A percentile compares a stretch with the other conserved stretches of the same genome.
These are phyloP conservation scores for Nipponacmea schrenckii DNA, from an alignment of 2,888 invertebrate species.

Conservation along the genomic window DNA sequence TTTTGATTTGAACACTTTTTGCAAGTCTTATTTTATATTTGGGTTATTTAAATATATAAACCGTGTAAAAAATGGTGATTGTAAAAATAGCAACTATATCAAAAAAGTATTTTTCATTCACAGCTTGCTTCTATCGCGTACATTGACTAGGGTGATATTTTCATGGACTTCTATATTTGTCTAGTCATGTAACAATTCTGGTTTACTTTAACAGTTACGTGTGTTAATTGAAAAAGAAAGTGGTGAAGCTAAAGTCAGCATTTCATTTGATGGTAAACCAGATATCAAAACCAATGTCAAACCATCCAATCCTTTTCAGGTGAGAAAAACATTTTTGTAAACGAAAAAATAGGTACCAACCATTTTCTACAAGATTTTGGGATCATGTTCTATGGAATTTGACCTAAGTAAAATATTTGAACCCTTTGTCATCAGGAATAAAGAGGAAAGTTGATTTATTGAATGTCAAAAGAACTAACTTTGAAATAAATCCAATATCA, in stretches of 20 bases:
- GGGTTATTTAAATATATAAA: too few relatives aligned
- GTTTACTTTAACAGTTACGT: conserved; percentile 37
- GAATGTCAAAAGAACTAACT: too few relatives aligned
- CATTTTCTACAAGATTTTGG: neutral
- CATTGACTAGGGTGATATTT: neutral
- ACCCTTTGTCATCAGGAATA: too few relatives aligned
- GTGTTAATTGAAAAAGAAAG: conserved; percentile 45
- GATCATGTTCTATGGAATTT: too few relatives aligned
- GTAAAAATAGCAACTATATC: neutral
- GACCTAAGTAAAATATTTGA: too few relatives aligned
- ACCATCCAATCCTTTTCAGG: conserved; percentile 58
- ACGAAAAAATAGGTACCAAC: neutral
- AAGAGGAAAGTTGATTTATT: too few relatives aligned
- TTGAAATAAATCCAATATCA: too few relatives aligned
- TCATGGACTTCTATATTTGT: neutral
- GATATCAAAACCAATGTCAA: conserved; percentile 53
- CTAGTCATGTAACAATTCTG: too few relatives aligned
- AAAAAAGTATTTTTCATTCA: neutral
- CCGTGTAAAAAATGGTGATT: neutral
- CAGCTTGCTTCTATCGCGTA: neutral
- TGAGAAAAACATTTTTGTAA: conserved; percentile 20
- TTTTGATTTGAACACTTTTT: too few relatives aligned
- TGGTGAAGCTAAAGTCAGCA: conserved; percentile 52
- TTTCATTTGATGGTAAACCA: conserved; percentile 51
- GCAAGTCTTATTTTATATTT: too few relatives aligned